Percentiles rank a stretch among this genome's conserved stretches.
Evolutionary conservation across 2,113 vertebrate species (phyloP).

Genomic region (Meleagris gallopavo): DNA sequence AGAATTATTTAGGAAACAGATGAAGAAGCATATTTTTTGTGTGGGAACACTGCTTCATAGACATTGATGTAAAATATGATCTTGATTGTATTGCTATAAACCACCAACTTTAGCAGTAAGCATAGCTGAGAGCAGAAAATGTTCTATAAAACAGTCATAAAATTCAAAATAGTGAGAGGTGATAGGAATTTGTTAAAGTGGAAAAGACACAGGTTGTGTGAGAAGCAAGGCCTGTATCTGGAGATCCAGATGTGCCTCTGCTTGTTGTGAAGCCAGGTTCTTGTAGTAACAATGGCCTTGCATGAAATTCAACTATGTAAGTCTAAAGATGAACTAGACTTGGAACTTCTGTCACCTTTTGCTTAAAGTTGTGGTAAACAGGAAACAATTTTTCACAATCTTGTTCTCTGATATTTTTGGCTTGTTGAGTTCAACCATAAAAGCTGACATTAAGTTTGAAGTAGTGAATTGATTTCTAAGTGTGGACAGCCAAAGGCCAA

Average conservation of each 20-base stretch:
- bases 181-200: constrained; percentile 4
- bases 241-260: neutral
- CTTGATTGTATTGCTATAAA: neutral
- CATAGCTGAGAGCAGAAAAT: neutral
- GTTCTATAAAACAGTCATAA: constrained; percentile 22
- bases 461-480: constrained; percentile 64
- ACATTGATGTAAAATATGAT: constrained; percentile 8
- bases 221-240: neutral
- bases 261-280: neutral
- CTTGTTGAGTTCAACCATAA: constrained; percentile 53
- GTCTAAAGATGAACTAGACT: neutral
- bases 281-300: neutral
- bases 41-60: neutral
- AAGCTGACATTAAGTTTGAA: constrained; percentile 64
- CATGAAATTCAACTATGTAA: neutral
- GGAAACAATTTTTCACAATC: constrained; percentile 44
- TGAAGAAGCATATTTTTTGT: neutral
- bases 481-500: constrained; percentile 47
- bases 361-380: constrained; percentile 3
- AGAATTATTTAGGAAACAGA: neutral
- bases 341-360: neutral
- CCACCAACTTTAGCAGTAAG: neutral
- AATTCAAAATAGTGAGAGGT: neutral
- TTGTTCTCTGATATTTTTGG: constrained; percentile 44
- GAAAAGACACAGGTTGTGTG: neutral